phyloP scores from a whole-genome alignment of 2,888 invertebrate genomes.

The Xylocampa areola region DNA sequence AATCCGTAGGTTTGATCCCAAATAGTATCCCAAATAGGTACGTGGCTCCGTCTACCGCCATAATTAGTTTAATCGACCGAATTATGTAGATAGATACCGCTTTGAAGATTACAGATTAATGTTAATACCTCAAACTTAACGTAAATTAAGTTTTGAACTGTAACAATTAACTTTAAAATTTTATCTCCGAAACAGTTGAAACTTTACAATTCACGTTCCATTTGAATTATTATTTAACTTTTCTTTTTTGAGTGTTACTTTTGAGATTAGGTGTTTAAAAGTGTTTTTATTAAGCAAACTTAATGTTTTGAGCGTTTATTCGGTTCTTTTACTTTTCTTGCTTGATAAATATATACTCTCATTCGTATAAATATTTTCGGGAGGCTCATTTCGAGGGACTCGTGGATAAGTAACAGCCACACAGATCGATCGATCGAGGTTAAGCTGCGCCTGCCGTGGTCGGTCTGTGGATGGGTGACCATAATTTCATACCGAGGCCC shows the following conservation, averaged over 20 bases:
- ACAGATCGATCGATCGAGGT: no score
- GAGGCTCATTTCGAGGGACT: no score
- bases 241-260: neutral
- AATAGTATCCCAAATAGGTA: slow-evolving; percentile 1
- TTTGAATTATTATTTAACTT: neutral
- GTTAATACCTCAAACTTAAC: slow-evolving; percentile 28
- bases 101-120: slow-evolving; percentile 44
- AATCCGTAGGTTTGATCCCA: neutral
- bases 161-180: slow-evolving; percentile 16
- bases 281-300: no score
- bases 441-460: no score
- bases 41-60: slow-evolving; percentile 20
- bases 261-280: no score
- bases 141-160: slow-evolving; percentile 43
- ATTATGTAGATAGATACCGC: slow-evolving; percentile 32
- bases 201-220: neutral
- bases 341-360: no score
- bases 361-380: no score
- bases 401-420: no score
- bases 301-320: no score
- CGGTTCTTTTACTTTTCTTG: no score
- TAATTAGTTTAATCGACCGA: slow-evolving; percentile 34
- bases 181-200: neutral
- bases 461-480: no score
- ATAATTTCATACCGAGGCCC: no score